Evolutionary conservation across 2,113 vertebrate species (phyloP).

Genomic region (Ornithorhynchus anatinus): DNA sequence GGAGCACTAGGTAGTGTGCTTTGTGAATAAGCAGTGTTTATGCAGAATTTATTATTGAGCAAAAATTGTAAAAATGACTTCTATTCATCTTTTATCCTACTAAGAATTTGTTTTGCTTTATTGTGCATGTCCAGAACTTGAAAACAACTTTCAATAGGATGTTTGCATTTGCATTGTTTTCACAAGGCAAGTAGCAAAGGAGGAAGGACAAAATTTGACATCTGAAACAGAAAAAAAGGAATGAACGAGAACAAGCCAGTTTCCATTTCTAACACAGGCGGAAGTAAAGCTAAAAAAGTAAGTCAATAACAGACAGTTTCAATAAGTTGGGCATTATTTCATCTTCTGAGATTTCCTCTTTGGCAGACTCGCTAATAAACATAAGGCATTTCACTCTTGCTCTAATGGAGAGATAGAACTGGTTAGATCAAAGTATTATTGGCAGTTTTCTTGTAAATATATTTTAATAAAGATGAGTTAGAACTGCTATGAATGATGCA

Average conservation of each 20-base stretch:
- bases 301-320: neutral
- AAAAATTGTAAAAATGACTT: conserved; percentile 26
- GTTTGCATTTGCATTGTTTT: neutral
- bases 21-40: neutral
- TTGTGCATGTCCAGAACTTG: conserved; percentile 36
- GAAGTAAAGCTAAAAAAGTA: neutral
- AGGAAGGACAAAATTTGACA: conserved; percentile 17
- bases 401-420: too few relatives aligned
- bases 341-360: neutral
- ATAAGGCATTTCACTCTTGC: too few relatives aligned
- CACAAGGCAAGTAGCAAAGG: conserved; percentile 8
- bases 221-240: neutral
- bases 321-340: neutral
- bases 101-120: conserved; percentile 23
- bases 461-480: too few relatives aligned
- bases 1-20: neutral
- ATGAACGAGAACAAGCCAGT: neutral
- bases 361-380: too few relatives aligned
- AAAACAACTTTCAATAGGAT: conserved; percentile 24
- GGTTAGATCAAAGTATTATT: too few relatives aligned
- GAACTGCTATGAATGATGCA: too few relatives aligned
- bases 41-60: neutral
- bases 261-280: neutral
- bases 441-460: too few relatives aligned
- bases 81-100: conserved; percentile 35